Evolutionary conservation across 2,888 invertebrate genomes (phyloP).

Genomic region (Drosophila prostipennis): DNA sequence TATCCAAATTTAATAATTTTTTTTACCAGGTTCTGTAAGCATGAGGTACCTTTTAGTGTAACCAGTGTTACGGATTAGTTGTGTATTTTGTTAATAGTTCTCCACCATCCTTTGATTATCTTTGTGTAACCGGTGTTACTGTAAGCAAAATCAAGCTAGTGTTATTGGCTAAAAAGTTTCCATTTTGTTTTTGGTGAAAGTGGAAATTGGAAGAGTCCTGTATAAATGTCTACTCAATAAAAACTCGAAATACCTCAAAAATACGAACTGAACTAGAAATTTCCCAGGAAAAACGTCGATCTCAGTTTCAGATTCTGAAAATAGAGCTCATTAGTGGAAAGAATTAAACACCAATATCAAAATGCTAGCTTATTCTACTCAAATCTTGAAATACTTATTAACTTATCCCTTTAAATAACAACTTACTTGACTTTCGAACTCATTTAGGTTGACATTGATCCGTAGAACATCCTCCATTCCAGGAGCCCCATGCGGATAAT

Average conservation of each 20-base stretch:
- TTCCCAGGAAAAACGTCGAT: neutral
- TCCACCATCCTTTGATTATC: neutral
- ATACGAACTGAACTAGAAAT: neutral
- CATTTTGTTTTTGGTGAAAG: neutral
- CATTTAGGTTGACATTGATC: too few species aligned
- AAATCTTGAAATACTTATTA: too few species aligned
- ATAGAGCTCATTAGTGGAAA: neutral
- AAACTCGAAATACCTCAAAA: slow-evolving; percentile 7
- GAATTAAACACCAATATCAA: neutral
- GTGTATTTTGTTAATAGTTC: neutral
- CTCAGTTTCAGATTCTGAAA: neutral
- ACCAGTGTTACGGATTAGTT: neutral
- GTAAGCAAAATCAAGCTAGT: slow-evolving; percentile 5
- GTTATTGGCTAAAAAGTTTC: neutral
- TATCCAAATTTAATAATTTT: too few species aligned
- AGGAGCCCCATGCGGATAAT: neutral
- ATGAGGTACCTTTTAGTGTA: neutral
- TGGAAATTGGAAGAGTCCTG: slow-evolving; percentile 3
- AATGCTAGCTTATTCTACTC: too few species aligned
- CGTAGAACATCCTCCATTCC: neutral
- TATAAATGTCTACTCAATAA: slow-evolving; percentile 2
- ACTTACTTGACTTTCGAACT: neutral
- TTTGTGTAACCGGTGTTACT: slow-evolving; percentile 3
- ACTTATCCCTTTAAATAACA: neutral
- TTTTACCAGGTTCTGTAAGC: neutral